These are phyloP conservation scores for Rhimphoctona megacephalus DNA, from an alignment of 2,888 invertebrate species.

Conservation along the genomic window DNA sequence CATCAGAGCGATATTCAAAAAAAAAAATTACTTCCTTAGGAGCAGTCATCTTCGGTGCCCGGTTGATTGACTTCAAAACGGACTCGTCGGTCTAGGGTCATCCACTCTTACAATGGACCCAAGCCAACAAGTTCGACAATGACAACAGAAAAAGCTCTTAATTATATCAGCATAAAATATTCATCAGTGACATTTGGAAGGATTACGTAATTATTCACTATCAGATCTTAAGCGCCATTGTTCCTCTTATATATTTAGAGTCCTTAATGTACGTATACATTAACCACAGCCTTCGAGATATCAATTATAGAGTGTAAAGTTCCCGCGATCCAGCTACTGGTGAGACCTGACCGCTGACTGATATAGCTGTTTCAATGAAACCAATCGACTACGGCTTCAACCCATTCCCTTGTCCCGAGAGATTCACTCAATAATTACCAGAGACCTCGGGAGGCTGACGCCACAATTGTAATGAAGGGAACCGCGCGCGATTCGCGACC, in stretches of 20 bases:
- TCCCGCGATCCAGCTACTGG: constrained; percentile 6
- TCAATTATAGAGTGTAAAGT: constrained; percentile 53
- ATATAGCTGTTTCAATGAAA: constrained; percentile 45
- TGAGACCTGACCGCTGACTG: neutral
- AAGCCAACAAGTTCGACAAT: neutral
- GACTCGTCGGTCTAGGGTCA: neutral
- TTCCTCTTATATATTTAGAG: constrained; percentile 25
- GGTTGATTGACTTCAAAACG: neutral
- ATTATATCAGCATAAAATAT: constrained; percentile 1
- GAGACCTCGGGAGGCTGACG: constrained; percentile 38
- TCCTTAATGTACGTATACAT: constrained; percentile 10
- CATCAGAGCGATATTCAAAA: neutral
- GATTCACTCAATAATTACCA: constrained; percentile 58
- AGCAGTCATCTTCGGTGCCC: neutral
- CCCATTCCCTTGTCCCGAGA: constrained; percentile 29
- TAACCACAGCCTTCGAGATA: constrained; percentile 10
- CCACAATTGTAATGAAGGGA: constrained; percentile 49
- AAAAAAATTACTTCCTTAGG: neutral
- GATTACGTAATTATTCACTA: neutral
- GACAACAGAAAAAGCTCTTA: neutral
- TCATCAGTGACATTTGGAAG: neutral
- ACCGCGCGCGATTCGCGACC: constrained; percentile 39
- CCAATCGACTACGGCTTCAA: constrained; percentile 31
- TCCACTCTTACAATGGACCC: neutral
- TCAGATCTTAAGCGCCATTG: neutral